These are phyloP conservation scores for Melanerpes formicivorus DNA, from an alignment of 2,113 vertebrate genomes.

Conservation along the genomic window DNA sequence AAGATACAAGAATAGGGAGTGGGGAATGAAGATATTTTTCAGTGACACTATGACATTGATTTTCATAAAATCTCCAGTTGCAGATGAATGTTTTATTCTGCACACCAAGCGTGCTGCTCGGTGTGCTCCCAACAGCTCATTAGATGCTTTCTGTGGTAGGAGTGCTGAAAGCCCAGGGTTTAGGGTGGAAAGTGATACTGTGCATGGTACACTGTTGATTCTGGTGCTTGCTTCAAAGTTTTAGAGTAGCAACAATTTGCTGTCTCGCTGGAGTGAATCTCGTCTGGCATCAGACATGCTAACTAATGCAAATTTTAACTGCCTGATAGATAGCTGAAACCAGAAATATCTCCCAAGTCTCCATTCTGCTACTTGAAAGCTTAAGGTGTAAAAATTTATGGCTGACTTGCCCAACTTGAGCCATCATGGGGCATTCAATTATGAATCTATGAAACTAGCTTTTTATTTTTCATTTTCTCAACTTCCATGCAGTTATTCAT, in stretches of 20 bases:
- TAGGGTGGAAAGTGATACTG: not conserved
- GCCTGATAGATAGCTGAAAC: constrained; percentile 50
- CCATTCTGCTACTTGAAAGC: constrained; percentile 39
- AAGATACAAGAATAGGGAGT: not conserved
- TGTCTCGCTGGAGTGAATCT: constrained; percentile 34
- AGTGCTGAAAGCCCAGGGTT: not conserved
- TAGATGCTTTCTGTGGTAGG: not conserved
- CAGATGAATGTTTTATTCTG: not conserved
- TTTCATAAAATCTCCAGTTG: not conserved
- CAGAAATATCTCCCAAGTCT: constrained; percentile 36
- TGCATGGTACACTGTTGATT: not conserved
- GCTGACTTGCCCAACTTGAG: constrained; percentile 6
- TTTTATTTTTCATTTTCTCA: constrained; percentile 65
- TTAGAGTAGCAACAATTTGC: constrained; percentile 50
- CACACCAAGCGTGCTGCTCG: not conserved
- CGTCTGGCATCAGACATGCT: constrained; percentile 20
- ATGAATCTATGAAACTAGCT: constrained; percentile 38
- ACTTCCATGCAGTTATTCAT: constrained; percentile 58
- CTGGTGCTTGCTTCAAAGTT: constrained; percentile 26
- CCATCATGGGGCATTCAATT: constrained; percentile 21
- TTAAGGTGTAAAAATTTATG: constrained; percentile 57
- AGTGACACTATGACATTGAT: not conserved
- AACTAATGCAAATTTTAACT: constrained; percentile 59
- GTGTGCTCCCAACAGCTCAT: not conserved
- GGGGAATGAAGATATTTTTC: not conserved